Conservation (phyloP, 2,797 vertebrate genomes). For the Pangasius macronema region DNA sequence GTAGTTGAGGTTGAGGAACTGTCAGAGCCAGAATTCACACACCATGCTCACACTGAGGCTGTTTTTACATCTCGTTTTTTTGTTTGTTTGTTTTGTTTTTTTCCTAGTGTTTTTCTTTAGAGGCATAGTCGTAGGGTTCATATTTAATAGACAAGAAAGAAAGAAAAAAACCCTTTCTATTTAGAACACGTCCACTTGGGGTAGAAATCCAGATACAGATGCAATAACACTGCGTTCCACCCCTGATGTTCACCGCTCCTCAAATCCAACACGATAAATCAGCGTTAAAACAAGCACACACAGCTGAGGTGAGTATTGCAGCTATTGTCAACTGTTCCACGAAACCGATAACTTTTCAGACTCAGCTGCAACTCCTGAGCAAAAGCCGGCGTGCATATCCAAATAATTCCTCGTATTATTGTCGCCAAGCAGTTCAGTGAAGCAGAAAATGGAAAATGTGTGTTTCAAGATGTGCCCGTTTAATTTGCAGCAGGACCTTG, state of each 20-base stretch:
- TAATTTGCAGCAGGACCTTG: conserved; percentile 47
- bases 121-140: neutral
- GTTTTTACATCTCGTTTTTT: no score
- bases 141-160: neutral
- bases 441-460: conserved; percentile 61
- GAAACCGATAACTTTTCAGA: conserved; percentile 22
- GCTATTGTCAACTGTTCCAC: conserved; percentile 30
- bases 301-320: conserved; percentile 35
- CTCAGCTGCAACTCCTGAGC: conserved; percentile 51
- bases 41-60: no score
- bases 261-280: neutral
- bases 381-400: conserved; percentile 49
- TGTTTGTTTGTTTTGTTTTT: no score
- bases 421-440: conserved; percentile 54
- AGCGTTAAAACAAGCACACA: neutral
- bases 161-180: neutral
- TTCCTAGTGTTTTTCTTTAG: neutral
- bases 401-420: conserved; percentile 59
- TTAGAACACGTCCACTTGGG: neutral
- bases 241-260: neutral
- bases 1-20: no score
- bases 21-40: no score
- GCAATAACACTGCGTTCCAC: neutral
- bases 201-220: neutral
- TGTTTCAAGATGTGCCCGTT: conserved; percentile 56